Evolutionary conservation across 2,888 invertebrate species (phyloP).

Genomic region (Dione vanillae): DNA sequence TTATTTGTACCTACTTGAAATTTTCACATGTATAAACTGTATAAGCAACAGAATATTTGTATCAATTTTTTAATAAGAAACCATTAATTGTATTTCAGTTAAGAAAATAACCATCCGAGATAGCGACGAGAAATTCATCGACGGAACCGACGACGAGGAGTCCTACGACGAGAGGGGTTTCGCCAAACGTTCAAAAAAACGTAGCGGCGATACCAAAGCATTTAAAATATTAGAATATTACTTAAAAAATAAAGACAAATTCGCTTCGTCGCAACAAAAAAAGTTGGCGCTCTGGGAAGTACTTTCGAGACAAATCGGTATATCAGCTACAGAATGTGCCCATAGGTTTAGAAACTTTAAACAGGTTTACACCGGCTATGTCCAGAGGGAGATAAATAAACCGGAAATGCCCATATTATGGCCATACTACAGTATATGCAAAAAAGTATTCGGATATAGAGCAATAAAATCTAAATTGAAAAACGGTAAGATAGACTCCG

Average conservation of each 20-base stretch:
- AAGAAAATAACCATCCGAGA: slow-evolving; percentile 63
- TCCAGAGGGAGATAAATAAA: slow-evolving; percentile 72
- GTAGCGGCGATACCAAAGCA: slow-evolving; percentile 62
- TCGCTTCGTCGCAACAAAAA: slow-evolving; percentile 61
- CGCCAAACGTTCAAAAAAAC: slow-evolving; percentile 56
- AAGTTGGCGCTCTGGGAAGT: slow-evolving; percentile 67
- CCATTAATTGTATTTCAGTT: slow-evolving; percentile 54
- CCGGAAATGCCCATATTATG: slow-evolving; percentile 74
- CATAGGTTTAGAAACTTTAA: slow-evolving; percentile 72
- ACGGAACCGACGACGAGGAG: slow-evolving; percentile 60
- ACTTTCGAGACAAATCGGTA: slow-evolving; percentile 63
- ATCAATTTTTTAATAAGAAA: too few relatives aligned
- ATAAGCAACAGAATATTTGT: too few relatives aligned
- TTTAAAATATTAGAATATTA: slow-evolving; percentile 74
- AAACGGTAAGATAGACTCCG: slow-evolving; percentile 59
- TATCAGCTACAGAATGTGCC: slow-evolving; percentile 68
- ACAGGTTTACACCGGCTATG: slow-evolving; percentile 68
- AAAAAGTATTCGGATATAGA: slow-evolving; percentile 76
- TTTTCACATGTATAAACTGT: too few relatives aligned
- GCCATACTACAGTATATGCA: slow-evolving; percentile 74
- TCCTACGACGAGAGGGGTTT: slow-evolving; percentile 61
- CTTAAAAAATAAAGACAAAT: slow-evolving; percentile 72
- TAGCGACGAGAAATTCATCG: slow-evolving; percentile 49
- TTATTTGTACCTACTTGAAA: too few relatives aligned
- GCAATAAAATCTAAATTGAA: slow-evolving; percentile 69